These are phyloP conservation scores for Sepiola atlantica DNA, from an alignment of 2,888 invertebrate species.

Conservation along the genomic window DNA sequence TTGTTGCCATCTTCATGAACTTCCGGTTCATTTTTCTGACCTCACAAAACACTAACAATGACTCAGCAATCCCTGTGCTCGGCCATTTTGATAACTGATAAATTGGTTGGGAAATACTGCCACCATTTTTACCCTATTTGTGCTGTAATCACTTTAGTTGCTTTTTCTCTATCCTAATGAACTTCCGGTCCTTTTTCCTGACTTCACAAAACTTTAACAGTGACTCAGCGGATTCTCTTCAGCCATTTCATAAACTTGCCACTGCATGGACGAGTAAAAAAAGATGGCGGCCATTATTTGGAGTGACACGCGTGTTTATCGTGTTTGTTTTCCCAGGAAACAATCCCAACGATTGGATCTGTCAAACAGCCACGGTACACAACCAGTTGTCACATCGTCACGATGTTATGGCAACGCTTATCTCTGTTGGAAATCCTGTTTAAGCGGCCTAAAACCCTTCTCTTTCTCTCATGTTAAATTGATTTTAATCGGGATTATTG, in stretches of 20 bases:
- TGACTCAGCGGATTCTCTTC: not conserved
- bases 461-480: not conserved
- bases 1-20: not conserved
- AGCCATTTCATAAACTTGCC: not conserved
- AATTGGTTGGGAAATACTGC: no score
- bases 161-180: not conserved
- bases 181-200: not conserved
- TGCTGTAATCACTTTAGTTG: no score
- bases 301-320: not conserved
- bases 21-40: not conserved
- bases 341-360: not conserved
- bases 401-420: not conserved
- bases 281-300: not conserved
- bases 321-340: not conserved
- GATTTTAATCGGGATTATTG: not conserved
- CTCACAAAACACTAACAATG: not conserved
- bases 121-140: no score
- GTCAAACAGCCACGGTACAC: not conserved
- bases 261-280: not conserved
- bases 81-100: not conserved
- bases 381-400: not conserved
- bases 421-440: not conserved
- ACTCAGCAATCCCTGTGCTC: not conserved
- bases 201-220: slow-evolving; percentile 15
- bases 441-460: not conserved